Conservation (phyloP, 2,888 invertebrate species). For the Steromphala cineraria region DNA sequence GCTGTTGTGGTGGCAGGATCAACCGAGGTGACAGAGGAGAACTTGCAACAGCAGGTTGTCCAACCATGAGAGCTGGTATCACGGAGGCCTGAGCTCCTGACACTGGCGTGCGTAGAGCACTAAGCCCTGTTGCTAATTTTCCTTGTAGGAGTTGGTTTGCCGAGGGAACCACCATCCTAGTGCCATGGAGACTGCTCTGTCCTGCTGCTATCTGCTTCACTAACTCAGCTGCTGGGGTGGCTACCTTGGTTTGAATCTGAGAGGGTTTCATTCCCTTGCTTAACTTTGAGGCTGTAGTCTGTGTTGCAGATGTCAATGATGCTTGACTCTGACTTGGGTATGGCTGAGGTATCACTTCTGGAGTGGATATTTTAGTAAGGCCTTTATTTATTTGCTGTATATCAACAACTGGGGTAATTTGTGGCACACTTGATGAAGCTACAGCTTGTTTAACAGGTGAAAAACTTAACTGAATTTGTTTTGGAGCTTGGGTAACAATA, state of each 20-base stretch:
- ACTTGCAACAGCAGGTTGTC: neutral
- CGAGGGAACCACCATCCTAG: neutral
- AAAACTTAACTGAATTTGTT: neutral
- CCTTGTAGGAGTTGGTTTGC: neutral
- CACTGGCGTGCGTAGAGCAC: neutral
- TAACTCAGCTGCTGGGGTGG: slow-evolving; percentile 35
- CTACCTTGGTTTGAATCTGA: neutral
- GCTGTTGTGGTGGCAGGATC: neutral
- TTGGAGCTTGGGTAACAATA: neutral
- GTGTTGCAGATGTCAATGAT: neutral
- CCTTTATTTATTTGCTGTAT: neutral
- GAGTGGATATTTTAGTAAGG: neutral
- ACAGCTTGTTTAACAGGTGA: neutral
- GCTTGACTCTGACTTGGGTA: neutral
- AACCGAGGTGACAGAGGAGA: neutral
- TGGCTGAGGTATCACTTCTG: neutral
- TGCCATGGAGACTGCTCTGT: neutral
- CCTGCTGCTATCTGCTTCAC: slow-evolving; percentile 35
- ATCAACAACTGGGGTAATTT: neutral
- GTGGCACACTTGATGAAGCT: neutral
- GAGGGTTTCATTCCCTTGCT: neutral
- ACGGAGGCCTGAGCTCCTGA: neutral
- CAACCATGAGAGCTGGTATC: slow-evolving; percentile 13
- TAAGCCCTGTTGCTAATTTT: neutral
- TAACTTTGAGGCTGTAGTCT: neutral